These are phyloP conservation scores for Mamestra configurata DNA, from an alignment of 1,140 invertebrate species.

Conservation along the genomic window DNA sequence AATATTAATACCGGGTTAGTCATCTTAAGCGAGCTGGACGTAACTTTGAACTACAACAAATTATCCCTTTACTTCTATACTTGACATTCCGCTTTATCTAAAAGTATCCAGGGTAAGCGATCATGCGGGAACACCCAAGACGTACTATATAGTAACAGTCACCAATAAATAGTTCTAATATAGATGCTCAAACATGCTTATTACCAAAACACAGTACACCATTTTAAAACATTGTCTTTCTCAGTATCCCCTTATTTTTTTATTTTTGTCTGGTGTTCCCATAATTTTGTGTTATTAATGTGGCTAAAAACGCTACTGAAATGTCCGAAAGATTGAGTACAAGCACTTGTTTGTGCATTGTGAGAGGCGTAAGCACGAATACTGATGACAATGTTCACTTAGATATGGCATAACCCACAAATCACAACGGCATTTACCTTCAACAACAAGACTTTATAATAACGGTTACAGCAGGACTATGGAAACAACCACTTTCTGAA, in stretches of 20 bases:
- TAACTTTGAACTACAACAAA: conserved; percentile 24
- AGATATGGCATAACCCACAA: conserved; percentile 41
- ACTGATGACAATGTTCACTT: conserved; percentile 50
- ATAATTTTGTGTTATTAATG: conserved; percentile 45
- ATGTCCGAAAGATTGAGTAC: conserved; percentile 27
- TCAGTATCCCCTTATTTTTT: conserved; percentile 45
- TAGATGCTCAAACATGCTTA: conserved; percentile 42
- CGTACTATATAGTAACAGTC: conserved; percentile 30
- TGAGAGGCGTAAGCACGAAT: conserved; percentile 46
- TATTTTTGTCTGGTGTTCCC: conserved; percentile 42
- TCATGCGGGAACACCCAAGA: conserved; percentile 48
- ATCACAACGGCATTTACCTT: conserved; percentile 22
- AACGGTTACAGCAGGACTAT: background rate
- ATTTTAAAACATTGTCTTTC: conserved; percentile 45
- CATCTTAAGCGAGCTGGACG: conserved; percentile 32
- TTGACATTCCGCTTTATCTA: conserved; percentile 36
- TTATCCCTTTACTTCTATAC: conserved; percentile 11
- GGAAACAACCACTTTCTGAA: background rate
- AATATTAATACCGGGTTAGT: conserved; percentile 45
- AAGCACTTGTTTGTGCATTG: conserved; percentile 49
- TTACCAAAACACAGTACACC: conserved; percentile 39
- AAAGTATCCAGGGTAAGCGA: conserved; percentile 35
- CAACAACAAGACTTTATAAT: conserved; percentile 6
- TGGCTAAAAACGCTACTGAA: conserved; percentile 31
- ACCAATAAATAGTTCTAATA: conserved; percentile 44